Base-by-base conservation (phyloP, 2,888 invertebrate species). In the Tachina fera region DNA sequence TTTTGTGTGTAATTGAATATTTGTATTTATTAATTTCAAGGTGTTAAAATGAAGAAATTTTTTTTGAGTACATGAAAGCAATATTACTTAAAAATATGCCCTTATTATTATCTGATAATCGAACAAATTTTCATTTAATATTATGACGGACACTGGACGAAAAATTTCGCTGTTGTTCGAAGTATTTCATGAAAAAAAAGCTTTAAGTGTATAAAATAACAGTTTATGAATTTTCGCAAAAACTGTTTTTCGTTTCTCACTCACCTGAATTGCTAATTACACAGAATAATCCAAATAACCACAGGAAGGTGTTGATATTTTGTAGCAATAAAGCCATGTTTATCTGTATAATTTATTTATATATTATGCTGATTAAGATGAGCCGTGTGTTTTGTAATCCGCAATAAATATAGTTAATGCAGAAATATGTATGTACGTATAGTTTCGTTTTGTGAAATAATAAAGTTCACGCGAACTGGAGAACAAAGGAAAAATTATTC, bases 271-370 rank as follows among this genome's bases (percentile, higher is more conserved):
- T 89, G 75, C 90, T 87, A 88, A 91, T 88, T 86, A 92, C 88
- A 87, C 90, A 89, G 84, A 91, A 89, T 90, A 92, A 90, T 91
- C 92, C 92, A 90, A 91, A 88, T 89, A 90, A 89, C 90, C 91
- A 91, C 87, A 90, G 89, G 86, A 91, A 89, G 83, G 88, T 76
- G 79, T 80, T 76, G 43, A 86, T 51, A 80, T 80, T 83, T 88
- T 89, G 88, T 87, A 87, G 88, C 87, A 89, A 6, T 6, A 31
- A 89, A 89, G 89, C 90, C 92, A 92, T 92, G 87, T 51, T 53
- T 89, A 89, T 88, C 84, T 81, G 81, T 11, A 31, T 76, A 75
- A 60, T 84, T 58, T 65, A 88, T 90, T 87, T 88, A 88, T 87
- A 88, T 68, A 51, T 58, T 58, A 70, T 60, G 70, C 49, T 68